A percentile compares a stretch with the other conserved stretches of the same genome.
Evolutionary conservation across 2,113 vertebrate species (phyloP).

Genomic region (Anas platyrhynchos): DNA sequence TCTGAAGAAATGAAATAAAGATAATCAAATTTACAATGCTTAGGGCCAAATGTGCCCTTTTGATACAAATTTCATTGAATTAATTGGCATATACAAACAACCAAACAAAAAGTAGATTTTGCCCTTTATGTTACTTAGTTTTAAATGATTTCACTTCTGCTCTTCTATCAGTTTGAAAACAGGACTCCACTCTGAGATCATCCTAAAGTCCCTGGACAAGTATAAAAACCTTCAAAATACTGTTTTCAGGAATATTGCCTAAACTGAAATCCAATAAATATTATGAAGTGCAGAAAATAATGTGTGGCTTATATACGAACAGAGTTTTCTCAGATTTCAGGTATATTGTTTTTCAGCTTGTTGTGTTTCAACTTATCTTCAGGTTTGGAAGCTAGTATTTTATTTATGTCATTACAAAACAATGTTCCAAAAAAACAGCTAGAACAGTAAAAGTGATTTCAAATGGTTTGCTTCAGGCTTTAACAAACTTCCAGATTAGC

Average conservation of each 20-base stretch:
- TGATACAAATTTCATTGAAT: neutral
- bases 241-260: neutral
- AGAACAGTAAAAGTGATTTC: neutral
- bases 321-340: neutral
- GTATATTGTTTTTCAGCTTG: neutral
- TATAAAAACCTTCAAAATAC: neutral
- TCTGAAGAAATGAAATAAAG: neutral
- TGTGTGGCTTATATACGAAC: accelerated
- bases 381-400: no score
- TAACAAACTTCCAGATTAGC: neutral
- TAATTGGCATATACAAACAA: neutral
- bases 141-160: neutral
- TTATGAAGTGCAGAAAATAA: neutral
- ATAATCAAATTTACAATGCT: neutral
- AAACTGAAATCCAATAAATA: neutral
- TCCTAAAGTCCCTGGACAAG: neutral
- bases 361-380: neutral
- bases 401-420: neutral
- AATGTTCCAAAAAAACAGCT: neutral
- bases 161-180: neutral
- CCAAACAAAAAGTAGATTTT: neutral
- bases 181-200: neutral
- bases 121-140: neutral
- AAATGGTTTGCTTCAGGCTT: neutral
- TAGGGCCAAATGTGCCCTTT: neutral